A percentile compares a stretch with the other conserved stretches of the same genome.
Conservation (phyloP, 2,113 vertebrate species). For the Murina feae region DNA sequence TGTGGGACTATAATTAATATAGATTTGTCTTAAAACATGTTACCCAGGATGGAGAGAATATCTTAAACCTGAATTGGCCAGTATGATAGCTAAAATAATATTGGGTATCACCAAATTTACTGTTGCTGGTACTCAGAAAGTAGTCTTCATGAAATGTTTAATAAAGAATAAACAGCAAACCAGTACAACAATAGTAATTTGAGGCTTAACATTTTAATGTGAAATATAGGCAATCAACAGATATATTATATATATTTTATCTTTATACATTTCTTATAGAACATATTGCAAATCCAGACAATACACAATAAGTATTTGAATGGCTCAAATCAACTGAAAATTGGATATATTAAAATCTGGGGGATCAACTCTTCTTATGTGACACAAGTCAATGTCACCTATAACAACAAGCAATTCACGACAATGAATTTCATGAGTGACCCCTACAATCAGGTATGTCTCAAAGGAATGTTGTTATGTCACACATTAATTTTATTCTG, state of each 20-base stretch:
- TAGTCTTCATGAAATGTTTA: not conserved
- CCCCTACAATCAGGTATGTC: slow-evolving; percentile 51
- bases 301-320: slow-evolving; percentile 56
- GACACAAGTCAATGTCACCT: not conserved
- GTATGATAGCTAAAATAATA: not conserved
- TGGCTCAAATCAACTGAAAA: slow-evolving; percentile 47
- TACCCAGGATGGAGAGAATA: not conserved
- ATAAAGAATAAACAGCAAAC: not conserved
- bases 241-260: not conserved
- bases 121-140: not conserved
- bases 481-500: not conserved
- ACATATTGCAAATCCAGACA: slow-evolving; percentile 30
- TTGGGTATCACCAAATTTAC: not conserved
- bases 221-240: not conserved
- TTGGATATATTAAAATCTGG: slow-evolving; percentile 67
- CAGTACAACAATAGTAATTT: not conserved
- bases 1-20: not conserved
- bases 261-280: slow-evolving; percentile 27
- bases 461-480: not conserved
- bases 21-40: slow-evolving; percentile 27
- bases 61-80: not conserved
- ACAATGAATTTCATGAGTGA: not conserved
- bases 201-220: not conserved
- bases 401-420: slow-evolving; percentile 1
- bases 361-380: slow-evolving; percentile 24